A percentile compares a stretch with the other conserved stretches of the same genome.
Conservation (phyloP, 2,113 vertebrate genomes). For the Mastomys natalensis region DNA sequence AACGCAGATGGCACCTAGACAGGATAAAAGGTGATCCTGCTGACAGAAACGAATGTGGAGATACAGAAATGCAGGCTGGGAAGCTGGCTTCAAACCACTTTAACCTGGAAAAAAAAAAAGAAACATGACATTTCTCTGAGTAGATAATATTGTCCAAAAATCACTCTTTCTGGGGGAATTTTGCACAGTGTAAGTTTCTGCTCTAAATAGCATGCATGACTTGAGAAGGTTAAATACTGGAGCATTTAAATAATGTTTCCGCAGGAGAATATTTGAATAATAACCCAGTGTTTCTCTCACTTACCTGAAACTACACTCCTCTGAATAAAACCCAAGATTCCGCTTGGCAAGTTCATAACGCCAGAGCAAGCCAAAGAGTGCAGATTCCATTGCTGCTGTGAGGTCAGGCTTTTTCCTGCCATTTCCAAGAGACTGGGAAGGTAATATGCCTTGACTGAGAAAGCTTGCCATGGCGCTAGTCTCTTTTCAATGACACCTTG, state of each 20-base stretch:
- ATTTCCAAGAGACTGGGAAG: slow-evolving; percentile 51
- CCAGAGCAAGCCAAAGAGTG: background rate
- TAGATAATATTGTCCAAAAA: background rate
- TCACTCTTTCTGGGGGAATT: background rate
- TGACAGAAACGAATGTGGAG: background rate
- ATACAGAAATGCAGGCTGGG: background rate
- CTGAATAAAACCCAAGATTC: slow-evolving; percentile 25
- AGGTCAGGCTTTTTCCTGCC: slow-evolving; percentile 25
- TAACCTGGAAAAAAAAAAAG: background rate
- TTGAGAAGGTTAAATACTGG: slow-evolving; percentile 5
- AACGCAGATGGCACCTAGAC: slow-evolving; percentile 22
- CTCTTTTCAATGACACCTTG: background rate
- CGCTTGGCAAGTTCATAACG: slow-evolving; percentile 40
- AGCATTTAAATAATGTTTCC: slow-evolving; percentile 47
- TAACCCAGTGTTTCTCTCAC: background rate
- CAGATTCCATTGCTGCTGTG: slow-evolving; percentile 48
- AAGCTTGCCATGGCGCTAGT: background rate
- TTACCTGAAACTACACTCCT: slow-evolving; percentile 29
- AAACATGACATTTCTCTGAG: background rate
- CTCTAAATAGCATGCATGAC: background rate
- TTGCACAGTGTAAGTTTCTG: background rate
- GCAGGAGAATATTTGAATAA: slow-evolving; percentile 42
- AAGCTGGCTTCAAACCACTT: background rate
- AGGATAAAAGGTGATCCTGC: background rate
- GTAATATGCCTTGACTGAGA: background rate